These are phyloP conservation scores for Gryon sp. DNA, from an alignment of 1,140 invertebrate genomes.

Conservation along the genomic window DNA sequence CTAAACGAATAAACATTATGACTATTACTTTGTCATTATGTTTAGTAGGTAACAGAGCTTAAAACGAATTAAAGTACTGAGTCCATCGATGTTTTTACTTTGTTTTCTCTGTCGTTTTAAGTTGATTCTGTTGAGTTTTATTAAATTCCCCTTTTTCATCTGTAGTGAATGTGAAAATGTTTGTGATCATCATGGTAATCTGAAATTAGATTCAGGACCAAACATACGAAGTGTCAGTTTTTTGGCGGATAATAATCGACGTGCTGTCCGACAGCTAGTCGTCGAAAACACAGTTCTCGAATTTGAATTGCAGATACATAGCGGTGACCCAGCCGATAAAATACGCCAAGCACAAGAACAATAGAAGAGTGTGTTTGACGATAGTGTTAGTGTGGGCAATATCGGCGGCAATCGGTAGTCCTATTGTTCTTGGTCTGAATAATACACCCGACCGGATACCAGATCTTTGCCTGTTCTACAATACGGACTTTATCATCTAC, in stretches of 20 bases:
- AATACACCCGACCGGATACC: constrained; percentile 88
- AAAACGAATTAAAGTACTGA: too few relatives aligned
- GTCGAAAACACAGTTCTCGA: constrained; percentile 53
- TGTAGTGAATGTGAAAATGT: background rate
- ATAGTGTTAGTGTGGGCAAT: constrained; percentile 98
- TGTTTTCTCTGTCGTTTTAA: too few relatives aligned
- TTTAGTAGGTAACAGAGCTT: too few relatives aligned
- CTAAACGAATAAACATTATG: too few relatives aligned
- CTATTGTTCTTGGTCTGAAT: constrained; percentile 97
- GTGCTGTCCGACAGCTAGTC: constrained; percentile 39
- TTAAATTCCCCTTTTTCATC: too few relatives aligned
- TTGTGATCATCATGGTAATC: background rate
- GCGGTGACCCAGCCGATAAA: constrained; percentile 99
- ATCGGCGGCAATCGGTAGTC: constrained; percentile 96
- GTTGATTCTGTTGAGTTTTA: too few relatives aligned
- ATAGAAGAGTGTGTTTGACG: constrained; percentile 95
- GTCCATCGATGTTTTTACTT: too few relatives aligned
- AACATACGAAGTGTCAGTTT: constrained; percentile 32
- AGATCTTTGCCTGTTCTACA: constrained; percentile 96
- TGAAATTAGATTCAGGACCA: constrained; percentile 17
- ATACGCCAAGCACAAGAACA: constrained; percentile 99
- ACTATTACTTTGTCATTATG: too few relatives aligned
- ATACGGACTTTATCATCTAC: constrained; percentile 98
- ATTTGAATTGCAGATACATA: constrained; percentile 88
- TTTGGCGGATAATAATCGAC: constrained; percentile 54